These are phyloP conservation scores for Vulpes lagopus DNA, from an alignment of 2,113 vertebrate species.

Conservation along the genomic window DNA sequence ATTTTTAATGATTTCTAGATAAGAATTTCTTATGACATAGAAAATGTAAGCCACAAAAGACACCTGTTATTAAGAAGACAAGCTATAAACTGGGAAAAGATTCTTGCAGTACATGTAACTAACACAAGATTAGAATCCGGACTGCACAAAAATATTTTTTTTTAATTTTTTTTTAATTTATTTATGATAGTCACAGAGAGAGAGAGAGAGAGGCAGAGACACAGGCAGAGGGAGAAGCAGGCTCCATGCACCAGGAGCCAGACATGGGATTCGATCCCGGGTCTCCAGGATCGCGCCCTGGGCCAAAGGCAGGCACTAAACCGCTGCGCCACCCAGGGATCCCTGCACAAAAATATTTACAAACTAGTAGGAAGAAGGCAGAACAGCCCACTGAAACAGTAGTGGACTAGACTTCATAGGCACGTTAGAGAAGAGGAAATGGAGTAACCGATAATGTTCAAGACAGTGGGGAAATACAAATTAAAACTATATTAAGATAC, in stretches of 20 bases:
- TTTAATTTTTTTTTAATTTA: too few species aligned
- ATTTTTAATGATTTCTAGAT: constrained; percentile 17
- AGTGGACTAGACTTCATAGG: background rate
- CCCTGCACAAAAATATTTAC: constrained; percentile 1
- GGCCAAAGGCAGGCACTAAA: too few species aligned
- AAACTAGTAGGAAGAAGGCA: constrained; percentile 11
- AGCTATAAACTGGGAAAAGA: background rate
- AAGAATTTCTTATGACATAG: background rate
- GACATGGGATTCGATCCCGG: too few species aligned
- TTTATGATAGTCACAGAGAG: too few species aligned
- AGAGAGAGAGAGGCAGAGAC: too few species aligned
- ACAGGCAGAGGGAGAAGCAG: too few species aligned
- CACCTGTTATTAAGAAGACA: background rate
- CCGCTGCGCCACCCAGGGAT: too few species aligned
- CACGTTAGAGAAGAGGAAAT: constrained; percentile 12
- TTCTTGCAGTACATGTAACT: background rate
- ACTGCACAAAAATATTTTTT: background rate
- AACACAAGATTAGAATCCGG: background rate
- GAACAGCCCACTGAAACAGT: background rate
- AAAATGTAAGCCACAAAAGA: constrained; percentile 3
- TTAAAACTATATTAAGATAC: background rate
- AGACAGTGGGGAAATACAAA: background rate
- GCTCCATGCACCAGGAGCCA: too few species aligned
- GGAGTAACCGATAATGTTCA: background rate
- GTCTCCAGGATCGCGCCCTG: too few species aligned